A percentile compares a stretch with the other conserved stretches of the same genome.
Evolutionary conservation across 2,113 vertebrate species (phyloP).

Genomic region (Arenaria interpres): DNA sequence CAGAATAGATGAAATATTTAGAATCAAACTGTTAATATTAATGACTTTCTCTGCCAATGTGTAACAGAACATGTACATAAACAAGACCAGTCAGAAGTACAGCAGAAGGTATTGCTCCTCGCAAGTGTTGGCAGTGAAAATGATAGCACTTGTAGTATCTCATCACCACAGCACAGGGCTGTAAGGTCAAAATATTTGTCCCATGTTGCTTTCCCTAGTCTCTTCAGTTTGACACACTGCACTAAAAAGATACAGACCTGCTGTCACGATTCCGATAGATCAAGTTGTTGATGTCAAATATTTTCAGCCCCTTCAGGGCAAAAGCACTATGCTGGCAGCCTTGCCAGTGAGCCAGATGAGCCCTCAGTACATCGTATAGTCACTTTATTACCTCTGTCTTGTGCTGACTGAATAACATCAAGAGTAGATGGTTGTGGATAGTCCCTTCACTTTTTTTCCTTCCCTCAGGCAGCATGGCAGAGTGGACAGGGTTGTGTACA

Average conservation of each 20-base stretch:
- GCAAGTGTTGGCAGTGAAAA: neutral
- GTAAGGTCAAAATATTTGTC: constrained; percentile 47
- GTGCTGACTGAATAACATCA: neutral
- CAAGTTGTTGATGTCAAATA: constrained; percentile 1
- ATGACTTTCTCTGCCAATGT: neutral
- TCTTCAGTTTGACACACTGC: constrained; percentile 14
- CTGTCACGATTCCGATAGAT: constrained; percentile 31
- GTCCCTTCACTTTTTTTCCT: neutral
- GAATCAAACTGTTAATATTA: neutral
- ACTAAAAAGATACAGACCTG: constrained; percentile 22
- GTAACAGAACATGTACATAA: neutral
- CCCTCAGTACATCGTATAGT: neutral
- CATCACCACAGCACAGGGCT: neutral
- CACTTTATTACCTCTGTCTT: neutral
- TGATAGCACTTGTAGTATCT: neutral
- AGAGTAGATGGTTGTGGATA: neutral
- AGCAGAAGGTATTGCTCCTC: constrained; percentile 33
- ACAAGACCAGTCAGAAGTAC: neutral
- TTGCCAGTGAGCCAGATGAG: neutral
- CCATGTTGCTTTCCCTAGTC: constrained; percentile 26
- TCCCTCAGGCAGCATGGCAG: neutral
- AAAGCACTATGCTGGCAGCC: neutral
- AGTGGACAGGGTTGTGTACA: neutral
- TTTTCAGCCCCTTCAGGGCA: constrained; percentile 24
- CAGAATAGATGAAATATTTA: neutral